phyloP scores from a whole-genome alignment of 2,797 vertebrate species.

The Triplophysa yarkandensis region DNA sequence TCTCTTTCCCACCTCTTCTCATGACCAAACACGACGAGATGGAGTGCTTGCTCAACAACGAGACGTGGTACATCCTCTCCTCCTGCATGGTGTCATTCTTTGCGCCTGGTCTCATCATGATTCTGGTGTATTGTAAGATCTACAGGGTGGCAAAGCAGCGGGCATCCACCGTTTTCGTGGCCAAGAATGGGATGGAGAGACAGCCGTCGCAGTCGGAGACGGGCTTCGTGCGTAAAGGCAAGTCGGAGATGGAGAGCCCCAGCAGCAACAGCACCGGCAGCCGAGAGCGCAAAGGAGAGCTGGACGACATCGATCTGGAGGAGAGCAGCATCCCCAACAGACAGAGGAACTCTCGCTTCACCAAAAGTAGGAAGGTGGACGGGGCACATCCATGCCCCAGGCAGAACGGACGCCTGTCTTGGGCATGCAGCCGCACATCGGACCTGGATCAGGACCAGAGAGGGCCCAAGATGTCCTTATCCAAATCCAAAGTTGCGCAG shows the following conservation, averaged over 20 bases:
- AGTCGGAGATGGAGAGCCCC: conserved; percentile 74
- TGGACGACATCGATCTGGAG: conserved; percentile 83
- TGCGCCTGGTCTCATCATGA: conserved; percentile 87
- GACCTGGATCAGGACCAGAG: conserved; percentile 70
- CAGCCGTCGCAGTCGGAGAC: conserved; percentile 78
- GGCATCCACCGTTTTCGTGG: conserved; percentile 78
- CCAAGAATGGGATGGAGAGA: conserved; percentile 77
- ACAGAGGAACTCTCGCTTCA: conserved; percentile 70
- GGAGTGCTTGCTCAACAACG: conserved; percentile 84
- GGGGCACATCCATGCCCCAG: conserved; percentile 72
- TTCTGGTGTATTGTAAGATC: conserved; percentile 88
- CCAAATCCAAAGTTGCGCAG: conserved; percentile 81
- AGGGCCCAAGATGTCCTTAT: conserved; percentile 64
- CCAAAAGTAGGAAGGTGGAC: conserved; percentile 74
- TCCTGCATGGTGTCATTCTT: conserved; percentile 89
- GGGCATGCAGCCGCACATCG: conserved; percentile 73
- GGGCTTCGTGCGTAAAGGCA: conserved; percentile 76
- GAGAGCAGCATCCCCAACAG: conserved; percentile 75
- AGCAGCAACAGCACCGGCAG: conserved; percentile 65
- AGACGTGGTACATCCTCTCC: conserved; percentile 91
- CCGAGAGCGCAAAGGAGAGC: conserved; percentile 72
- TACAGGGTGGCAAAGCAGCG: conserved; percentile 84
- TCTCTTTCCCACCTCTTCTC: conserved; percentile 87
- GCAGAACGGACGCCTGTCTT: conserved; percentile 75
- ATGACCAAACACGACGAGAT: conserved; percentile 74